Evolutionary conservation across 2,888 invertebrate genomes (phyloP).

Genomic region (Seladonia tumulorum): DNA sequence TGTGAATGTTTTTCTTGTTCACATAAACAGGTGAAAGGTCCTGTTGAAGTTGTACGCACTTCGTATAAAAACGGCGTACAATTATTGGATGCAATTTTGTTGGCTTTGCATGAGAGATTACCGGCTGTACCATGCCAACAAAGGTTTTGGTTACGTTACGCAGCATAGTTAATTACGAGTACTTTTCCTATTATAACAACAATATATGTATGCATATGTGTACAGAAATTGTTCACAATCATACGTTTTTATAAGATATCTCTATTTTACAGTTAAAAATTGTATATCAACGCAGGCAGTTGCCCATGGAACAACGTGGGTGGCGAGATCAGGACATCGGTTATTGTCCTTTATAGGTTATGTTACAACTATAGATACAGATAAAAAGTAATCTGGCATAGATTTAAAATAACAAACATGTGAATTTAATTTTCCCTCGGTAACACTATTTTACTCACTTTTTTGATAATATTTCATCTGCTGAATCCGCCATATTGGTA

Average conservation of each 20-base stretch:
- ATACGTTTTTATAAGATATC: constrained; percentile 23
- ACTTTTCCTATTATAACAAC: constrained; percentile 8
- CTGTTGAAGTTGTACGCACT: constrained; percentile 75
- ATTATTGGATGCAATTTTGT: constrained; percentile 75
- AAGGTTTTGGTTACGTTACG: constrained; percentile 70
- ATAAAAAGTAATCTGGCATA: neutral
- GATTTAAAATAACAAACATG: neutral
- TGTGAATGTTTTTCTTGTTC: neutral
- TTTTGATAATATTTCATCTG: constrained; percentile 88
- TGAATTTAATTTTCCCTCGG: constrained; percentile 20
- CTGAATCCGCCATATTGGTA: constrained; percentile 86
- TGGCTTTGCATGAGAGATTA: constrained; percentile 47
- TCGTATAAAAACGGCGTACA: constrained; percentile 66
- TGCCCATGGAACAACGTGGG: constrained; percentile 39
- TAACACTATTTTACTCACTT: constrained; percentile 86
- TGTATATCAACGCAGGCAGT: constrained; percentile 2
- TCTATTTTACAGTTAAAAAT: constrained; percentile 20
- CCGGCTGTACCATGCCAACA: constrained; percentile 51
- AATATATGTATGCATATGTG: constrained; percentile 23
- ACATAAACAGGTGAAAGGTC: neutral
- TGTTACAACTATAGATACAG: constrained; percentile 14
- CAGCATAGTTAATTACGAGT: constrained; percentile 64
- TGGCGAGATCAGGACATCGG: constrained; percentile 7
- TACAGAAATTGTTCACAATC: neutral
- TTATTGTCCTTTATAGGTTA: constrained; percentile 33